Evolutionary conservation across 1,140 invertebrate species (phyloP), one percentile per base, ranked within the genome.

Genomic region (Apolygus lucorum): DNA sequence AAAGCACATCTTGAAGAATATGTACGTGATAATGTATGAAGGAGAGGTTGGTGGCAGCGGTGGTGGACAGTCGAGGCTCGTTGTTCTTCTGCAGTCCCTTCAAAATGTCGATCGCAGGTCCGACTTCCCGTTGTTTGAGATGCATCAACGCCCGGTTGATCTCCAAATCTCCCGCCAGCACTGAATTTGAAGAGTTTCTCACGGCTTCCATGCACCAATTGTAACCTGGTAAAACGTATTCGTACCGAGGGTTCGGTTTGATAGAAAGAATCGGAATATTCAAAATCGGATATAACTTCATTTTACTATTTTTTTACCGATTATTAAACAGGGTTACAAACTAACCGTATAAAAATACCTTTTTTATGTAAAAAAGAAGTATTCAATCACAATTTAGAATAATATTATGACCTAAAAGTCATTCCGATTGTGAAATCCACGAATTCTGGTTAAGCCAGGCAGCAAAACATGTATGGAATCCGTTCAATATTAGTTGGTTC

Each of bases 81-180:
- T 27, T 63, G 73, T 90, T 90, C 75, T 90, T 91, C 78, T 96
- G 91, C 78, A 96, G 96, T 70, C 88, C 87, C 79, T 93, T 92
- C 24, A 97, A 78, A 0, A 91, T 93, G 71, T 94, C 92, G 49
- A 95, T 88, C 0, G 94, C 89, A 77, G 89, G 84, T 59, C 84
- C 81, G 14, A 95, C 85, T 75, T 96, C 90, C 70, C 90, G 87
- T 78, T 93, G 90, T 71, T 91, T 89, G 17, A 98, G 79, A 78
- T 88, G 93, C 76, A 93, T 92, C 63, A 95, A 86, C 0, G 93
- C 94, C 80, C 96, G 96, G 77, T 94, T 95, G 70, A 98, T 92
- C 81, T 97, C 93, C 67, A 97, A 81, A 79, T 96, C 93, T 74
- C 90, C 89, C 21, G 93, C 91, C 28, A 96, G 77, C 72, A 85